Evolutionary conservation across 2,888 invertebrate genomes (phyloP).

Genomic region (Serrognathus titanus): DNA sequence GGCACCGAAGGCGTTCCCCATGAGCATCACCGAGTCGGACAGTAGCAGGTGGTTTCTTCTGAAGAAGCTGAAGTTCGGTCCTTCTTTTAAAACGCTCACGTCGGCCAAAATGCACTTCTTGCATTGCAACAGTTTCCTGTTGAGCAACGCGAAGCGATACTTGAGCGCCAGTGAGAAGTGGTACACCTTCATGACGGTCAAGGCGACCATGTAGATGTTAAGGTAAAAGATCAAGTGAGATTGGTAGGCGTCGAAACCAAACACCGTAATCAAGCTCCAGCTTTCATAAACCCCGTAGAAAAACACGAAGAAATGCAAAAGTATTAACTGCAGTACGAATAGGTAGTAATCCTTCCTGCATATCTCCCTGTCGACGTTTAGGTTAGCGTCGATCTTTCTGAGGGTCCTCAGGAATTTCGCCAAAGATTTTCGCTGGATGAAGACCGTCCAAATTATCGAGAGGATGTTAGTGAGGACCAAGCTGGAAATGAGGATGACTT

Average conservation of each 20-base stretch:
- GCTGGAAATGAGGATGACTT: background rate
- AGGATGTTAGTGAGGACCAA: background rate
- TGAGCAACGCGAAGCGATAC: slow-evolving; percentile 8
- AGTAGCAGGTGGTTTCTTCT: slow-evolving; percentile 11
- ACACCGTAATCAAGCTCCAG: slow-evolving; percentile 1
- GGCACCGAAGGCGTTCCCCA: slow-evolving; percentile 10
- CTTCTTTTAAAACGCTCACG: background rate
- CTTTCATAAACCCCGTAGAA: slow-evolving; percentile 6
- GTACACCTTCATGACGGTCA: slow-evolving; percentile 14
- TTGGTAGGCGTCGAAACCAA: background rate
- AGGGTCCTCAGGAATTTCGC: background rate
- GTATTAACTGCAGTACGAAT: slow-evolving; percentile 1
- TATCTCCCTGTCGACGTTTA: background rate
- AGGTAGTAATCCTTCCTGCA: slow-evolving; percentile 1
- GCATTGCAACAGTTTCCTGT: slow-evolving; percentile 1
- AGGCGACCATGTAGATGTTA: slow-evolving; percentile 8
- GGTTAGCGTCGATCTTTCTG: background rate
- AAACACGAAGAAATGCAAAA: slow-evolving; percentile 11
- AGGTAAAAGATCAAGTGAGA: slow-evolving; percentile 4
- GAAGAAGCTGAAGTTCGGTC: background rate
- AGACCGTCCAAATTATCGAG: background rate
- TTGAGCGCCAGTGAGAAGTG: slow-evolving; percentile 14
- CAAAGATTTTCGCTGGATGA: background rate
- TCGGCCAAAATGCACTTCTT: background rate
- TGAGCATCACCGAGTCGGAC: slow-evolving; percentile 8